phyloP scores from a whole-genome alignment of 2,888 invertebrate species.

The Xanthostigma xanthostigma region DNA sequence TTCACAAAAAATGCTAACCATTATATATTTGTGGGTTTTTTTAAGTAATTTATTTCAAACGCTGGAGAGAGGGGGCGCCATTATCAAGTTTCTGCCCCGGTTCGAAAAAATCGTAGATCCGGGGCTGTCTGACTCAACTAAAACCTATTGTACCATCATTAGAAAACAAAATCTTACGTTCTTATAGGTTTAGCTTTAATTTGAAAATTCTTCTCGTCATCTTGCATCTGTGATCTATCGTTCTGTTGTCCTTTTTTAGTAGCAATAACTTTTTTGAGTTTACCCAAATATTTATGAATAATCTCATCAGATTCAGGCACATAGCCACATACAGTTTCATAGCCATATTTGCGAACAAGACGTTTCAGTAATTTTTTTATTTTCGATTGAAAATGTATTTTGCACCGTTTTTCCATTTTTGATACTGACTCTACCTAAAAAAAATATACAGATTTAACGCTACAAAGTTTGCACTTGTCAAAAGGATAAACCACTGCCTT shows the following conservation, averaged over 20 bases:
- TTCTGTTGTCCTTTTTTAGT: slow-evolving; percentile 47
- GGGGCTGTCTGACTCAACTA: not conserved
- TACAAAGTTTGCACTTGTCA: too few relatives aligned
- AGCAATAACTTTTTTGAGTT: slow-evolving; percentile 66
- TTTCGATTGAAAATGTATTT: slow-evolving; percentile 64
- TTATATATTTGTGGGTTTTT: too few relatives aligned
- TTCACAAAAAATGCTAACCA: too few relatives aligned
- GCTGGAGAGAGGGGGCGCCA: too few relatives aligned
- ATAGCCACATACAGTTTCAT: slow-evolving; percentile 52
- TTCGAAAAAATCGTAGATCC: too few relatives aligned
- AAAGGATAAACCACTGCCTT: too few relatives aligned
- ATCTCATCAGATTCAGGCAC: slow-evolving; percentile 54
- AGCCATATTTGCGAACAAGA: slow-evolving; percentile 59
- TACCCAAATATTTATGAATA: slow-evolving; percentile 59
- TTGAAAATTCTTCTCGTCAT: slow-evolving; percentile 41
- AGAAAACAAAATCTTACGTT: not conserved
- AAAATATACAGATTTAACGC: not conserved
- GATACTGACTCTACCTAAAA: slow-evolving; percentile 48
- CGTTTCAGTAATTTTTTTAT: slow-evolving; percentile 62
- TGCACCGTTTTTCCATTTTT: slow-evolving; percentile 67
- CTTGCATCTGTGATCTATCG: slow-evolving; percentile 20
- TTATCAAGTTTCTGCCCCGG: too few relatives aligned
- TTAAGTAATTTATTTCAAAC: too few relatives aligned
- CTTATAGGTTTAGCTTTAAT: slow-evolving; percentile 35
- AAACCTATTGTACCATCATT: not conserved